Evolutionary conservation across 2,113 vertebrate species (phyloP).

Genomic region (Carollia perspicillata): DNA sequence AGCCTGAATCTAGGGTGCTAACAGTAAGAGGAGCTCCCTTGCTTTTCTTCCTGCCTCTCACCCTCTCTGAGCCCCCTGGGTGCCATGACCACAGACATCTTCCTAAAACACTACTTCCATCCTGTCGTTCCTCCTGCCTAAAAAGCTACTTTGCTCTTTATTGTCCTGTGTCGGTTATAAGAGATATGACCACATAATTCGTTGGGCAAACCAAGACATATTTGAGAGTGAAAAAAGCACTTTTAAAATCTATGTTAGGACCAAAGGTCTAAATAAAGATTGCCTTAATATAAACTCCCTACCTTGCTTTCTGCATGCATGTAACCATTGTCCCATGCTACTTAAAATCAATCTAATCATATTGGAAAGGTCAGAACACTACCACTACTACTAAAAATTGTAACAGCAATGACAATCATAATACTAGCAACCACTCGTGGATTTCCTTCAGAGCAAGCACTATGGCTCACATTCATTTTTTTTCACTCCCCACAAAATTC

Average conservation of each 20-base stretch:
- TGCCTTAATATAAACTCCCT: not conserved
- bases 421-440: not conserved
- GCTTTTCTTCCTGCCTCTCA: not conserved
- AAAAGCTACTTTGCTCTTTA: not conserved
- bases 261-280: not conserved
- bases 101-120: not conserved
- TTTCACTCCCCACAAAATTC: not conserved
- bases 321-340: not conserved
- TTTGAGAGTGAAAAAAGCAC: not conserved
- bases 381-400: not conserved
- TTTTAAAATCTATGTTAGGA: slow-evolving; percentile 6
- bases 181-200: not conserved
- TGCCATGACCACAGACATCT: not conserved
- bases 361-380: slow-evolving; percentile 18
- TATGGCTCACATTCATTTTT: not conserved
- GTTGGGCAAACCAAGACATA: not conserved
- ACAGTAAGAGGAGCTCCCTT: not conserved
- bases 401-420: not conserved
- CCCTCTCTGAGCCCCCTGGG: not conserved
- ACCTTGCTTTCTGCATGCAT: not conserved
- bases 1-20: not conserved
- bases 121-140: not conserved
- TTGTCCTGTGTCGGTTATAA: not conserved
- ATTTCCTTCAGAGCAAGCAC: not conserved
- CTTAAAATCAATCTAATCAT: not conserved